Evolutionary conservation across 2,113 vertebrate genomes (phyloP).

Genomic region (Oostethus manadensis): DNA sequence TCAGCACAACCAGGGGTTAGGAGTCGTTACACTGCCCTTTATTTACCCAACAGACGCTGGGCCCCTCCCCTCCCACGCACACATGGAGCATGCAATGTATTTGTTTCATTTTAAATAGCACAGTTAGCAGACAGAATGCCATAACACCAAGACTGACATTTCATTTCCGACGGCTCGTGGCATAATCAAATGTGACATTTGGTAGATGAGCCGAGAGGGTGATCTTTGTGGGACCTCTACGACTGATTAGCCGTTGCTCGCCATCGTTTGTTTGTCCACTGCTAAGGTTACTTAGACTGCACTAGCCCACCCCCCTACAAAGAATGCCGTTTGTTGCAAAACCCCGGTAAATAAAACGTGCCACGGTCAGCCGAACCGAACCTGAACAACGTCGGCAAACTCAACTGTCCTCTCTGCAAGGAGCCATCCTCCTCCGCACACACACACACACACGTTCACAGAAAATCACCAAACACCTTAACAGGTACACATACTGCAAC

Average conservation of each 20-base stretch:
- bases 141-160: neutral
- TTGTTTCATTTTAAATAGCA: neutral
- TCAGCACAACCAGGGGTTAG: conserved; percentile 27
- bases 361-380: too few species aligned
- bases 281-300: neutral
- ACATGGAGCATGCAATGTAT: conserved; percentile 1
- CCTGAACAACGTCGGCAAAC: too few species aligned
- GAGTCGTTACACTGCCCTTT: conserved; percentile 10
- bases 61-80: conserved; percentile 9
- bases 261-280: conserved; percentile 4
- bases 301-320: neutral
- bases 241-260: conserved; percentile 16
- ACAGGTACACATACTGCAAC: too few species aligned
- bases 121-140: neutral
- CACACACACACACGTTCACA: too few species aligned
- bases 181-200: neutral
- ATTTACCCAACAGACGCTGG: conserved; percentile 2
- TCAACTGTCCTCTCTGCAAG: too few species aligned
- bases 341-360: too few species aligned
- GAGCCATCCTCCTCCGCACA: too few species aligned
- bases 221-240: conserved; percentile 1
- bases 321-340: neutral
- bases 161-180: neutral
- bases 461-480: too few species aligned
- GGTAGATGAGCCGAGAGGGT: conserved; percentile 7